Conservation (phyloP, 2,888 invertebrate species). For the Drosophila aldrichi region DNA sequence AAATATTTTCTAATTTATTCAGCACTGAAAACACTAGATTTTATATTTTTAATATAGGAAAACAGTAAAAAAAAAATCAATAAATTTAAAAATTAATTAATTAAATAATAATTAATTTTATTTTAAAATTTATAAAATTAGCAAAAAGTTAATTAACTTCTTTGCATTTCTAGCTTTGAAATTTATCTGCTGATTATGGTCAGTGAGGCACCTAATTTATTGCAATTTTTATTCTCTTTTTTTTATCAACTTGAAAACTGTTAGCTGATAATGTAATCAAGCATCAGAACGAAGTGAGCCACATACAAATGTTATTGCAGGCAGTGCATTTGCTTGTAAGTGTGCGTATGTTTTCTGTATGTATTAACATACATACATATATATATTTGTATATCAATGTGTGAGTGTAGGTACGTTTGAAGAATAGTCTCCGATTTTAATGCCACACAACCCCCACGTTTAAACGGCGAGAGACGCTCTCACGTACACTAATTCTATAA, state of each 20-base stretch:
- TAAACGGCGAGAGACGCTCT: slow-evolving; percentile 41
- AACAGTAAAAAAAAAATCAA: neutral
- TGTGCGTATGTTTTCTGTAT: neutral
- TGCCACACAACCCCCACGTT: slow-evolving; percentile 53
- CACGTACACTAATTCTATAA: slow-evolving; percentile 39
- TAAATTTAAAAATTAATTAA: neutral
- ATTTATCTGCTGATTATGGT: neutral
- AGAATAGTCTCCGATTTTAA: slow-evolving; percentile 45
- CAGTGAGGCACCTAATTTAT: neutral
- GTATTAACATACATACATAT: neutral
- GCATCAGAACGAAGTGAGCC: slow-evolving; percentile 11
- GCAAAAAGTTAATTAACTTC: neutral
- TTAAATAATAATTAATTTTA: neutral
- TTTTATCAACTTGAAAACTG: slow-evolving; percentile 40
- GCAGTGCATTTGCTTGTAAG: slow-evolving; percentile 19
- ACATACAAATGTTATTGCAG: slow-evolving; percentile 25
- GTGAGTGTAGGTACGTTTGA: slow-evolving; percentile 17
- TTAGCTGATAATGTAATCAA: slow-evolving; percentile 53
- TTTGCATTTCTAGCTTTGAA: neutral
- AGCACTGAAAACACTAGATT: neutral
- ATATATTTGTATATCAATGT: neutral
- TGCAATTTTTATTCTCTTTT: slow-evolving; percentile 23
- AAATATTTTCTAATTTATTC: neutral
- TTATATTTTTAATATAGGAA: neutral
- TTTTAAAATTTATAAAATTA: no score